Base-by-base conservation (phyloP, 2,888 invertebrate species). In the Diaperis boleti region DNA sequence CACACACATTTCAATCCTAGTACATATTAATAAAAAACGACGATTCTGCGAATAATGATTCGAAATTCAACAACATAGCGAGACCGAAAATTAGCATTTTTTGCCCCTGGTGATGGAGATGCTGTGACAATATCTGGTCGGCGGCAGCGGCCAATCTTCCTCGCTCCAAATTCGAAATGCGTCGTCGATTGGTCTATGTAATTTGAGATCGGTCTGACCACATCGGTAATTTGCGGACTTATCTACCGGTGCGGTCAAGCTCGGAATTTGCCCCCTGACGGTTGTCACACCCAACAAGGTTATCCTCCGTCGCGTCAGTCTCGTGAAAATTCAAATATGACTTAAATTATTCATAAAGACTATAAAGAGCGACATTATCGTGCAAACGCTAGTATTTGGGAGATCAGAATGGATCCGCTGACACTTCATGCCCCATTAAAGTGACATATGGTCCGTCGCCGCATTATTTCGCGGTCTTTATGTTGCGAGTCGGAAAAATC, bases 391-490 rank as follows among this genome's bases (percentile, higher is more conserved):
- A 72, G 69, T 72, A 72, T 74, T 75, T 73, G 64, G 69, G 67
- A 71, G 72, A 71, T 70, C 71, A 69, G 70, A 71, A 73, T 70
- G 72, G 68, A 67, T 69, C 68, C 66, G 70, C 72, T 70, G 68
- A 71, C 69, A 69, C 69, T 74, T 74, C 74, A 76, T 70, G 76
- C 72, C 59, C 73, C 76, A 76, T 76, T 75, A 70, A 73, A 68
- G 69, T 74, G 74, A 74, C 69, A 65, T 71, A 73, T 69, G 72
- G 71, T 66, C 67, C 62, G 64, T 67, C 62, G 63, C 65, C 61
- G 62, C 64, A 65, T 65, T 66, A 68, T 70, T 59, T 44, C 49
- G 64, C 29, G 26, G 35, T 20, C 18, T 41, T 18, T 55, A 41
- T 64, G 59, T 59, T 52, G 59, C 39, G 42, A 33, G 49, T 57